Evolutionary conservation across 2,797 vertebrate genomes (phyloP).

Genomic region (Lepilemur septentrionalis): DNA sequence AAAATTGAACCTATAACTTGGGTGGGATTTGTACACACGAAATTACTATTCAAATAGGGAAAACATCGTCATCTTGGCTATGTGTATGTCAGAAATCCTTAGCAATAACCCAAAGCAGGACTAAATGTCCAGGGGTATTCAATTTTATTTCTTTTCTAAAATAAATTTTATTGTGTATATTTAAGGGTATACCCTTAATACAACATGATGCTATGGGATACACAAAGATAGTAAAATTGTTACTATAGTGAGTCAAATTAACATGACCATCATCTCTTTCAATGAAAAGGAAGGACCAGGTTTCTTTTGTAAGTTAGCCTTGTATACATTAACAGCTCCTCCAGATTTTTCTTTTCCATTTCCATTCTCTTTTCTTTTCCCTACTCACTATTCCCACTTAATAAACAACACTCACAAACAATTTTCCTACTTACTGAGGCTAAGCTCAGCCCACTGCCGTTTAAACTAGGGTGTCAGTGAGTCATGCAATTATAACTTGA

Average conservation of each 20-base stretch:
- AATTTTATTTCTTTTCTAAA: background rate
- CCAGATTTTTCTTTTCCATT: background rate
- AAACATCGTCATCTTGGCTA: background rate
- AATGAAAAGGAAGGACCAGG: background rate
- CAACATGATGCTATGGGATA: background rate
- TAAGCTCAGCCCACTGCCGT: background rate
- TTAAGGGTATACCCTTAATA: background rate
- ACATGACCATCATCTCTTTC: background rate
- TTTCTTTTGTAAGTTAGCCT: background rate
- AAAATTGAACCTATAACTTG: background rate
- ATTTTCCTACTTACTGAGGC: background rate
- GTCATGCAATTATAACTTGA: background rate
- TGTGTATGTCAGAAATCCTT: background rate
- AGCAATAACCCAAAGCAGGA: background rate
- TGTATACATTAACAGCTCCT: background rate
- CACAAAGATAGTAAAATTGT: background rate
- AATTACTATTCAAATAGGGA: background rate
- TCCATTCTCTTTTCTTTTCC: background rate
- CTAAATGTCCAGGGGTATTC: background rate
- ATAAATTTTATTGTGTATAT: background rate
- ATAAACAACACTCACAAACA: background rate
- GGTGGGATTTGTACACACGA: background rate
- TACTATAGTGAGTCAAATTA: background rate
- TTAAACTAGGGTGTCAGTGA: background rate
- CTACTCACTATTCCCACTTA: background rate